Base-by-base conservation (phyloP, 2,113 vertebrate genomes). In the Vimba vimba region DNA sequence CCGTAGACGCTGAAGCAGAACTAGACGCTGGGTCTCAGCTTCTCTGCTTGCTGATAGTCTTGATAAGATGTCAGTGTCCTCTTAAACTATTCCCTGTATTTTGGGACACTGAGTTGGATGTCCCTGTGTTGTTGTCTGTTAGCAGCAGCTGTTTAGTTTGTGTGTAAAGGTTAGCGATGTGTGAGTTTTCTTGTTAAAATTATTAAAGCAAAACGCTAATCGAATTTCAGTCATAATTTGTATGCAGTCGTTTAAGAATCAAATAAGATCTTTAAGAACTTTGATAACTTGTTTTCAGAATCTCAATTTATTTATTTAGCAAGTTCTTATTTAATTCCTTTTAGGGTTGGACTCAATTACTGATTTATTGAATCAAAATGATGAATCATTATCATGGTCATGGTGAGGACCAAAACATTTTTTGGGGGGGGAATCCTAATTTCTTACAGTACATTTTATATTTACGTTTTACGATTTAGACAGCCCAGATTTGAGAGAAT, bases 1-100 rank as follows among this genome's bases (percentile, higher is more conserved):
- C 85, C 66, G 25, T 66, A 83, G 82, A 91, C 79, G 62, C 76
- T 59, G 83, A 86, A 66, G 84, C 85, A 89, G 86, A 90, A 87
- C 77, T 21, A 76, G 74, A 68, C 62, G 59, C 79, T 55, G 69
- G 68, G 43, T 33, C 30, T 76, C 76, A 80, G 73, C 23, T 36
- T 30, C 13, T 52, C 83, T 89, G 86, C 89, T 89, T 90, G 87
- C 84, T 79, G 89, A 89, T 89, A 78, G 68, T 43, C 36, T 27
- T 83, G 91, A 90, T 90, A 91, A 88, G 45, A 82, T 82, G 64
- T 45, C 64, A 82, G 79, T 57, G 47, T 85, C 69, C 66, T 82
- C 33, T 36, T 69, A 45, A 88, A 83, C 79, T 71, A 59, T 33
- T 15, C 68, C 66, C 50, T 83, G 83, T 85, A 86, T 87, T 87